These are phyloP conservation scores for Phragmatobia fuliginosa DNA, from an alignment of 2,888 invertebrate species.

Conservation along the genomic window DNA sequence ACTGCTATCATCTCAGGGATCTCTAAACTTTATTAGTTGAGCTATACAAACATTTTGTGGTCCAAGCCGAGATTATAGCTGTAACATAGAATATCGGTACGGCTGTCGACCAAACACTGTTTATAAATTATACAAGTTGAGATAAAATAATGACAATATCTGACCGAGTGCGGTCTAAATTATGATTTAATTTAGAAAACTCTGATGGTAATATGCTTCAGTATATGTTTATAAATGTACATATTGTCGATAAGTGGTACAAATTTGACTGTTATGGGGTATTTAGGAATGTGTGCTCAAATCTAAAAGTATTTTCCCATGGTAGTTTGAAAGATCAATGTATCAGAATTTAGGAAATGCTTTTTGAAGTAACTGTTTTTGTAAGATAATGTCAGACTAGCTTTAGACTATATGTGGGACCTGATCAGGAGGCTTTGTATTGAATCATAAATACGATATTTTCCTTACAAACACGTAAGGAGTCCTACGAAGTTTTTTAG, in stretches of 20 bases:
- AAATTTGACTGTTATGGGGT: conserved; percentile 20
- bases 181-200: conserved; percentile 50
- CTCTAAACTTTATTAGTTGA: conserved; percentile 57
- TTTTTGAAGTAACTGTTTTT: background rate
- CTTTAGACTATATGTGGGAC: background rate
- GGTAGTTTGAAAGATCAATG: background rate
- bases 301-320: conserved; percentile 15
- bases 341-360: background rate
- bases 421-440: no score
- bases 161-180: conserved; percentile 46
- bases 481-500: no score
- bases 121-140: conserved; percentile 52
- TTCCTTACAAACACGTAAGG: no score
- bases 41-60: conserved; percentile 62
- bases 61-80: conserved; percentile 57
- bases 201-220: conserved; percentile 24
- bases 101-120: conserved; percentile 50
- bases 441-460: no score
- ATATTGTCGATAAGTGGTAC: conserved; percentile 23
- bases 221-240: conserved; percentile 19
- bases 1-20: conserved; percentile 24
- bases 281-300: conserved; percentile 7
- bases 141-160: conserved; percentile 39
- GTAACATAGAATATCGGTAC: conserved; percentile 58
- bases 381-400: background rate